A percentile compares a stretch with the other conserved stretches of the same genome.
Conservation (phyloP, 2,797 vertebrate species). For the Pelobates cultripes region DNA sequence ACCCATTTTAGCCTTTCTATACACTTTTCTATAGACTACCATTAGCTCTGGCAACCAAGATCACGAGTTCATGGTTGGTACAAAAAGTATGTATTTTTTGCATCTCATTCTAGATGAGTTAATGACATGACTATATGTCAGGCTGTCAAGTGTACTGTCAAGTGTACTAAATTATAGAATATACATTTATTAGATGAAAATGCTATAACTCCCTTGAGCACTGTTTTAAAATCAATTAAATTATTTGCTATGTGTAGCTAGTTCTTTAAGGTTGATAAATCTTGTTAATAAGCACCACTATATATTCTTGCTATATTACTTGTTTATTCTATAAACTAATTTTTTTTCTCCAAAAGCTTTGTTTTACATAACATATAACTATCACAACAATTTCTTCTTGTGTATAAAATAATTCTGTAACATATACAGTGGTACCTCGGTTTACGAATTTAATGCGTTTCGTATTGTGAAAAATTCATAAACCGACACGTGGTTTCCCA, state of each 20-base stretch:
- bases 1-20: too few species aligned
- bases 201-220: neutral
- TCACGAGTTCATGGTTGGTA: too few species aligned
- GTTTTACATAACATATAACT: constrained; percentile 61
- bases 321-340: too few species aligned
- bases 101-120: neutral
- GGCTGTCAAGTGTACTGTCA: constrained; percentile 14
- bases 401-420: too few species aligned
- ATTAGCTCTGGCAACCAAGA: too few species aligned
- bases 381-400: constrained; percentile 36
- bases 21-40: too few species aligned
- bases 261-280: neutral
- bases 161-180: constrained; percentile 11
- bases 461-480: too few species aligned
- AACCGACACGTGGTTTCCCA: too few species aligned
- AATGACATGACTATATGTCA: neutral
- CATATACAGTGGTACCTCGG: too few species aligned
- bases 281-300: too few species aligned
- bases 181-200: constrained; percentile 11
- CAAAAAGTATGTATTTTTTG: neutral
- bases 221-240: constrained; percentile 4
- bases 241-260: neutral
- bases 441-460: too few species aligned
- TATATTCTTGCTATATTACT: too few species aligned
- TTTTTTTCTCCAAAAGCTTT: neutral